A percentile compares a stretch with the other conserved stretches of the same genome.
phyloP scores from a whole-genome alignment of 2,888 invertebrate genomes.

The Melanchra persicariae region DNA sequence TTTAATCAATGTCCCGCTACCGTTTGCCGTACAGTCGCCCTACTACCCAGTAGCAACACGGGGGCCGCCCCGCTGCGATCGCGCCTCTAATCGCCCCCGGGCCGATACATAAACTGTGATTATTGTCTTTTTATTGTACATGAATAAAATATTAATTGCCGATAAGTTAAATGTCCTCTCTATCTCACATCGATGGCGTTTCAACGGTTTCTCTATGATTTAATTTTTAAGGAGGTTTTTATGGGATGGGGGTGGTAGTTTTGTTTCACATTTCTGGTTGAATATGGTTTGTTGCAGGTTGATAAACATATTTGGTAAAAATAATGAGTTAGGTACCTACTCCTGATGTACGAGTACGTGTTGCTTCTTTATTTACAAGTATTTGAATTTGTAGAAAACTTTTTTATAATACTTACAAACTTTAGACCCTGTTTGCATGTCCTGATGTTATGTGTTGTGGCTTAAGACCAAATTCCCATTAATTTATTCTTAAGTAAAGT shows the following conservation, averaged over 20 bases:
- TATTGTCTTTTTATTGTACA: slow-evolving; percentile 86
- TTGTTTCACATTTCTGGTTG: not conserved
- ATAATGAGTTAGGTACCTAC: not conserved
- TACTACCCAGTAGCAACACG: slow-evolving; percentile 47
- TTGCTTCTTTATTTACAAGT: too few relatives aligned
- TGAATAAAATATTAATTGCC: slow-evolving; percentile 78
- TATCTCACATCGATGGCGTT: slow-evolving; percentile 58
- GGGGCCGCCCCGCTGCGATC: slow-evolving; percentile 58
- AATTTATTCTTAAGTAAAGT: too few relatives aligned
- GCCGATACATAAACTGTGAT: slow-evolving; percentile 84
- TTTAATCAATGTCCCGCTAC: not conserved
- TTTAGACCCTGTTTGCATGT: too few relatives aligned
- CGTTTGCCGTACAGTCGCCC: slow-evolving; percentile 28
- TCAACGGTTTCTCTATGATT: slow-evolving; percentile 43
- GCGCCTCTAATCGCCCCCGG: slow-evolving; percentile 80
- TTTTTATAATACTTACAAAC: too few relatives aligned
- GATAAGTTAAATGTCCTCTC: slow-evolving; percentile 62
- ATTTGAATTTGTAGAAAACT: too few relatives aligned
- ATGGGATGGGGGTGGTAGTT: not conserved
- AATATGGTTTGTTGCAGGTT: not conserved
- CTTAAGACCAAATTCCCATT: too few relatives aligned
- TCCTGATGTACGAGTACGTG: too few relatives aligned
- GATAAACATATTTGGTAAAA: too few relatives aligned
- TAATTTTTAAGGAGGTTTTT: slow-evolving; percentile 24
- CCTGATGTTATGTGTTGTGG: too few relatives aligned